These are phyloP conservation scores for Pomacea maculata DNA, from an alignment of 1,140 invertebrate species.

Conservation along the genomic window DNA sequence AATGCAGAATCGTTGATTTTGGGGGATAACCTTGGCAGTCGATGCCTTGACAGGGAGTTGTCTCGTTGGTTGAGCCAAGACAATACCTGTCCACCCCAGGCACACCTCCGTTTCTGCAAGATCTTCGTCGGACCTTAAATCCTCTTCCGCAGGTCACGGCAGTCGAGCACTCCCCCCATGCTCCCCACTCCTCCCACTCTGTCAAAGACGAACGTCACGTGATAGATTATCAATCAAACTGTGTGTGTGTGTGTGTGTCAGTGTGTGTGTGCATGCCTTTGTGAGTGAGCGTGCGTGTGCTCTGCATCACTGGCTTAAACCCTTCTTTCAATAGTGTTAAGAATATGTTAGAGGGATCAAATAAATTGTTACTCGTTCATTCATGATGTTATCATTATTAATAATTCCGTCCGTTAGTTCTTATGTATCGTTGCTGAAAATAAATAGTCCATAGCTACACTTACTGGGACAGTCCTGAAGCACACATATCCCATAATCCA, in stretches of 20 bases:
- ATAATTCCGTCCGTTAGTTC: too few relatives aligned
- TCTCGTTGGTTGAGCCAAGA: slow-evolving; percentile 47
- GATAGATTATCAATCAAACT: background rate
- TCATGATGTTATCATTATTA: too few relatives aligned
- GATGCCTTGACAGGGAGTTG: slow-evolving; percentile 42
- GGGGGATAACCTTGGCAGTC: slow-evolving; percentile 43
- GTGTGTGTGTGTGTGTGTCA: background rate
- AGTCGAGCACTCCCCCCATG: slow-evolving; percentile 49
- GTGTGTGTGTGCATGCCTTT: too few relatives aligned
- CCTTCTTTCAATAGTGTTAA: background rate
- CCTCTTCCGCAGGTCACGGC: slow-evolving; percentile 51
- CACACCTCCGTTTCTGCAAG: slow-evolving; percentile 47
- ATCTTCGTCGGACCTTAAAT: slow-evolving; percentile 34
- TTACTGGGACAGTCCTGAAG: slow-evolving; percentile 52
- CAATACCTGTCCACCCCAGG: slow-evolving; percentile 52
- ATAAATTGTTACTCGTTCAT: too few relatives aligned
- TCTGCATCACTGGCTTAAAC: background rate
- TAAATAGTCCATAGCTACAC: background rate
- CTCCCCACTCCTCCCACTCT: slow-evolving; percentile 52
- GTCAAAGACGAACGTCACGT: slow-evolving; percentile 6
- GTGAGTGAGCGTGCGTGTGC: too few relatives aligned
- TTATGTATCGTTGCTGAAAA: too few relatives aligned
- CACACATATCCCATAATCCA: slow-evolving; percentile 42
- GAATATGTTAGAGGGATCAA: too few relatives aligned
- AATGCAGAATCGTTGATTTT: too few relatives aligned